These are phyloP conservation scores for Oeneis ivallda DNA, from an alignment of 2,888 invertebrate species.

Conservation along the genomic window DNA sequence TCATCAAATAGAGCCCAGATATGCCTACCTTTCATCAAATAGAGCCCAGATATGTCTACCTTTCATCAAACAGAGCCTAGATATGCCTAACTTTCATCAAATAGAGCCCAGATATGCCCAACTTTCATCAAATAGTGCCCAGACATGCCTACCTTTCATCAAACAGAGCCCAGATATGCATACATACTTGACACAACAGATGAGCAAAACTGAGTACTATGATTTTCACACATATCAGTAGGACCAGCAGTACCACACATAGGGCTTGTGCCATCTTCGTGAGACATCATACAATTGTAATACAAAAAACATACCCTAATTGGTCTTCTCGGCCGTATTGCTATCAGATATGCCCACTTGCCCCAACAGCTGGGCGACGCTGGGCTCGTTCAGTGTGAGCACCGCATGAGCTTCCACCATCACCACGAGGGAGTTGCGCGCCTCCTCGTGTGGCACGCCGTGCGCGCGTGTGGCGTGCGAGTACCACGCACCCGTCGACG, in stretches of 20 bases:
- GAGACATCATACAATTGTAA: neutral
- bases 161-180: too few species aligned
- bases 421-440: constrained; percentile 82
- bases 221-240: constrained; percentile 54
- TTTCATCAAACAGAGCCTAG: constrained; percentile 50
- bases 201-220: constrained; percentile 51
- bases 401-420: constrained; percentile 85
- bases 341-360: constrained; percentile 62
- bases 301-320: constrained; percentile 39
- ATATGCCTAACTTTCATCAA: constrained; percentile 54
- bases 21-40: constrained; percentile 54
- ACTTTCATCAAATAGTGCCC: constrained; percentile 52
- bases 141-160: too few species aligned
- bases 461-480: constrained; percentile 81
- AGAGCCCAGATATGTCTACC: too few species aligned
- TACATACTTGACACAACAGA: too few species aligned
- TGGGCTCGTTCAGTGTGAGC: constrained; percentile 73
- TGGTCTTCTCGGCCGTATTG: constrained; percentile 49
- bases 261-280: too few species aligned
- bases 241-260: too few species aligned
- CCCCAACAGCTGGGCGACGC: constrained; percentile 69
- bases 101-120: too few species aligned
- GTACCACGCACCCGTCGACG: constrained; percentile 83
- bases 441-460: constrained; percentile 81
- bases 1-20: constrained; percentile 50